These are phyloP conservation scores for Alectoris magna DNA, from an alignment of 2,797 vertebrate genomes.

Conservation along the genomic window DNA sequence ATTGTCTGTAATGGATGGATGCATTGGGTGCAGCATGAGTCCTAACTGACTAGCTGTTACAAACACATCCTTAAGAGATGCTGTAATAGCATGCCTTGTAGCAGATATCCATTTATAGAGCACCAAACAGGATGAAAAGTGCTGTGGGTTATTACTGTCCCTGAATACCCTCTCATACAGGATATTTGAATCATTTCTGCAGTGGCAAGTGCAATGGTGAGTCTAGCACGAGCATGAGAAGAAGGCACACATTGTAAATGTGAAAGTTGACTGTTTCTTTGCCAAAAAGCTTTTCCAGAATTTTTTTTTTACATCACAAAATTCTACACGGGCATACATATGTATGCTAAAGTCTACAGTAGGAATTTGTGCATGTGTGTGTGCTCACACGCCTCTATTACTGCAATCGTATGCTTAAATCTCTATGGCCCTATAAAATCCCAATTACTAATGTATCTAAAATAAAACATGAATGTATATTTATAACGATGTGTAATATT, in stretches of 20 bases:
- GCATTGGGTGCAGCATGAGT: not conserved
- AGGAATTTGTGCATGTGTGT: not conserved
- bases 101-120: not conserved
- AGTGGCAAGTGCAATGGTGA: not conserved
- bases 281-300: not conserved
- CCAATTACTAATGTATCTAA: conserved; percentile 53
- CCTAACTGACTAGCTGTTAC: not conserved
- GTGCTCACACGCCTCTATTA: not conserved
- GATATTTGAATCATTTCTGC: not conserved
- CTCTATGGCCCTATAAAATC: conserved; percentile 19
- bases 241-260: not conserved
- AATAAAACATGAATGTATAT: conserved; percentile 53
- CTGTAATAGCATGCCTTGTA: not conserved
- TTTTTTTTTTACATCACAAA: not conserved
- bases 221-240: not conserved
- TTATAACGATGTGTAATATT: conserved; percentile 54
- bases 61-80: not conserved
- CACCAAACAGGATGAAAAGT: not conserved
- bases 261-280: not conserved
- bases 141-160: not conserved
- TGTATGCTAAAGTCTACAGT: not conserved
- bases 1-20: not conserved
- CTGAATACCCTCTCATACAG: not conserved
- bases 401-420: conserved; percentile 21
- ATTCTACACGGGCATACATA: not conserved